Base-by-base conservation (phyloP, 2,113 vertebrate species). In the Coturnix japonica region DNA sequence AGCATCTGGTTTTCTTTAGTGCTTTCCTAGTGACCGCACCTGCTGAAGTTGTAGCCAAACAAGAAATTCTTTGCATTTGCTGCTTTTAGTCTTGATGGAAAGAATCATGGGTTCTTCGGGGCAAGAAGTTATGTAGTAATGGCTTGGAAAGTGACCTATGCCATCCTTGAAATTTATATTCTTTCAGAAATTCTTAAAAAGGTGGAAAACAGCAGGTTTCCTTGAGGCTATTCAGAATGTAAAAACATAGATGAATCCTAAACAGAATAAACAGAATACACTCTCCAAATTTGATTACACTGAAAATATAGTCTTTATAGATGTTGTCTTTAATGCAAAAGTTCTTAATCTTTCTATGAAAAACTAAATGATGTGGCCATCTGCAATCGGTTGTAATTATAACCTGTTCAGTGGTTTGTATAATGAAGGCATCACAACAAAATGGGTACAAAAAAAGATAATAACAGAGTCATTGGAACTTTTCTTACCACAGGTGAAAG, bases 401-500 rank as follows among this genome's bases (percentile, higher is more conserved):
- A 77, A 20, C 35, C 4, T 0, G 41, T 74, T 49, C 28, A 0
- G 0, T 54, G 8, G 13, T 17, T 2, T 59, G 4, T 17, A 10
- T 25, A 60, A 49, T 35, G 20, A 71, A 78, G 39, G 6, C 39
- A 47, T 11, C 65, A 33, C 81, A 83, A 71, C 54, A 33, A 83
- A 83, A 71, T 66, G 7, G 3, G 1, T 37, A 23, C 30, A 63
- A 11, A 21, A 43, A 53, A 44, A 6, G 26, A 26, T 5, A 33
- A 2, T 54, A 39, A 13, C 17, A 30, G 31, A 28, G 15, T 21
- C 23, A 78, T 83, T 81, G 2, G 28, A 59, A 49, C 7, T 33
- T 57, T 80, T 87, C 23, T 26, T 72, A 3, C 15, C 7, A 26
- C 11, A 30, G 39, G 56, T 21, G 39, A 61, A 49, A 66, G 31